Evolutionary conservation across 2,113 vertebrate species (phyloP), one percentile per base, ranked within the genome.

Genomic region (Chaetops frenatus): DNA sequence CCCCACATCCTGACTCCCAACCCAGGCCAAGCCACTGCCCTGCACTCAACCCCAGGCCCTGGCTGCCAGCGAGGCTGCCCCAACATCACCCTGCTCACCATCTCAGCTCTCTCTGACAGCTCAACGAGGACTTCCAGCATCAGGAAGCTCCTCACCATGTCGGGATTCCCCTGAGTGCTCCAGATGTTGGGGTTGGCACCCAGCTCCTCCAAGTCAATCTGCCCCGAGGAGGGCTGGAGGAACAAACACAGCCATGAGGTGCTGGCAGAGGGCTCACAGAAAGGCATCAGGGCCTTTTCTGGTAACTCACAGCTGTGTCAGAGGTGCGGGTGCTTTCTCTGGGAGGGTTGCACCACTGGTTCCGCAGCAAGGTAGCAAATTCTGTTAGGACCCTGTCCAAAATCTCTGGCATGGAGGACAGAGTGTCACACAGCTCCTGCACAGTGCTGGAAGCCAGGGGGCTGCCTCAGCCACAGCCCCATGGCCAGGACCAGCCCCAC

Each of bases 111-210:
- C 47, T 69, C n/a, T 0, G 62, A 90, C 40, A 90, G 56, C 10
- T 25, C 25, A 27, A 8, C 3, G 0, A 90, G 71, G 40, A 35
- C 15, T 56, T 54, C 40, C 40, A 90, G 54, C 47, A 27, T 8
- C 48, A 36, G 40, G 50, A 25, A 22, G 25, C 11, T 6, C 1
- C 1, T 36, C 42, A 9, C 5, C 24, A 7, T 0, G 1, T 31
- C 2, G 0, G 12, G 35, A 42, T 13, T 9, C 5, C 5, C 14
- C 10, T 10, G 20, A 24, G 47, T 3, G 0, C 29, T 47, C 56
- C 40, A 13, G 12, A 20, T 1, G 0, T 1, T 33, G 33, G 28
- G 8, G 40, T 15, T 3, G 0, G 35, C 40, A 35, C 5, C 16
- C 22, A 18, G 10, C 9, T 54, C 24, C 56, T 54, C 48, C 65